Evolutionary conservation across 2,888 invertebrate species (phyloP), one percentile per base, ranked within the genome.

Genomic region (Diarsia mendica): DNA sequence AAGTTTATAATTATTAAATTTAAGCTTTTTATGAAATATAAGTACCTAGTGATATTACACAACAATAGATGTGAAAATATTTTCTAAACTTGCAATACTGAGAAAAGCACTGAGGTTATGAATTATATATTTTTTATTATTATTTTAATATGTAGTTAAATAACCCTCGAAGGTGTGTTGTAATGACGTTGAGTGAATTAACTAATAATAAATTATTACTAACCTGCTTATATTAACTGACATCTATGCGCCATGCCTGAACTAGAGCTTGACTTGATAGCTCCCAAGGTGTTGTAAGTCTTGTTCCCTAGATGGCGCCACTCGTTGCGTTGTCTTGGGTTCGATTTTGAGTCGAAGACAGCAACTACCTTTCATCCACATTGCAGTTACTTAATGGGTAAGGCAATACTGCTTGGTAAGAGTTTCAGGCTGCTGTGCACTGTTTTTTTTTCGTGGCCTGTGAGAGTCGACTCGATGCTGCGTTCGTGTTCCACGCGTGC

Each of bases 251-350:
- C 23, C n/a, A 28, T 2, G 33, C 15, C 11, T 11, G 65, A 39
- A 71, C n/a, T 51, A 77, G 23, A 72, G 33, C 13, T 65, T 55
- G 48, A n/a, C 20, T 15, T 15, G 15, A 2, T 39, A 20, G 28
- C 5, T 0, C 23, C 13, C 15, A 33, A 23, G 23, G 13, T 65
- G n/a, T n/a, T 65, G 23, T 13, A 18, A 58, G 5, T 51, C 20
- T 28, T 48, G 23, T 28, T 53, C 28, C 15, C 44, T 48, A 77
- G 77, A 65, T 77, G 77, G 78, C 78, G 61, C 15, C 13, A 67
- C 33, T 8, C 15, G 51, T 76, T n/a, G n/a, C 48, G 39, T 28
- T 2, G 28, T 28, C 28, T n/a, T n/a, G n/a, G n/a, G n/a, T n/a
- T n/a, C n/a, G n/a, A n/a, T n/a, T n/a, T n/a, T n/a, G n/a, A n/a